These are phyloP conservation scores for Parasteatoda tepidariorum DNA, from an alignment of 1,140 invertebrate genomes.

Conservation along the genomic window DNA sequence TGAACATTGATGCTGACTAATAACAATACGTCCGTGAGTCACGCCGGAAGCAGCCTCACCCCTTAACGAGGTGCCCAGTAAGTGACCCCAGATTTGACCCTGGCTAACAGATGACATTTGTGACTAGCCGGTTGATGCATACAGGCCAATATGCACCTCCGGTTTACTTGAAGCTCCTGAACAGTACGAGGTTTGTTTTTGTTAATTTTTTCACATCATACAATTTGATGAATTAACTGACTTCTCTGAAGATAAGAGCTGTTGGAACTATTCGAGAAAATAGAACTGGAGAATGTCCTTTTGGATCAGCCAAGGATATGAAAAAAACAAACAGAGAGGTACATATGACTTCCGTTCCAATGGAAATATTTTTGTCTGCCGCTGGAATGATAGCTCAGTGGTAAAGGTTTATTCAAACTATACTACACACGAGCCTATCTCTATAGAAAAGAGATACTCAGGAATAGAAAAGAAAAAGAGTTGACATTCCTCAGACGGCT, in stretches of 20 bases:
- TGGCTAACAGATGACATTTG: no score
- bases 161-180: not conserved
- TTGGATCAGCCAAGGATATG: not conserved
- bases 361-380: not conserved
- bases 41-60: no score
- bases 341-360: not conserved
- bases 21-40: no score
- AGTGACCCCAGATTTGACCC: no score
- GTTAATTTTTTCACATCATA: constrained; percentile 26
- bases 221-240: constrained; percentile 6
- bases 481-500: not conserved
- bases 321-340: not conserved
- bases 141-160: no score
- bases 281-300: not conserved
- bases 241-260: not conserved
- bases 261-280: not conserved
- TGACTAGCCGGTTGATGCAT: no score
- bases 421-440: not conserved
- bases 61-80: no score
- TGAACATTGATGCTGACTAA: no score
- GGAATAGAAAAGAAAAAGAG: not conserved
- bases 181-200: constrained; percentile 4
- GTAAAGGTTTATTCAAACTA: not conserved
- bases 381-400: not conserved
- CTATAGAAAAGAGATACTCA: not conserved